A percentile compares a stretch with the other conserved stretches of the same genome.
These are phyloP conservation scores for Bellardia pandia DNA, from an alignment of 2,888 invertebrate species.

Conservation along the genomic window DNA sequence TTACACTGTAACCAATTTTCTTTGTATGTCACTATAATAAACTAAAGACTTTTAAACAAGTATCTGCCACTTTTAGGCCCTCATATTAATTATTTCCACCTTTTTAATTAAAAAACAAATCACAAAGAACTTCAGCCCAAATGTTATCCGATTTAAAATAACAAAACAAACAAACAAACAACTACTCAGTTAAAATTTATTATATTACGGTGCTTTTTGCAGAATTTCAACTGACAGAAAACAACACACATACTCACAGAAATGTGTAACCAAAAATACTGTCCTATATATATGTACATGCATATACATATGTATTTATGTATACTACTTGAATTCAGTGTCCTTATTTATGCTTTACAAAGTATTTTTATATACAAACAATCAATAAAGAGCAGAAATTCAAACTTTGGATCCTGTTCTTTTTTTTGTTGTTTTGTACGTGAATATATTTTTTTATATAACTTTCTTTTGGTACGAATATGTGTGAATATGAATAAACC, in stretches of 20 bases:
- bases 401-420: slow-evolving; percentile 13
- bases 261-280: too few relatives aligned
- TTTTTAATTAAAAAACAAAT: slow-evolving; percentile 3
- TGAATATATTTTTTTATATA: neutral
- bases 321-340: slow-evolving; percentile 25
- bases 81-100: neutral
- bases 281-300: neutral
- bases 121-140: neutral
- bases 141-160: neutral
- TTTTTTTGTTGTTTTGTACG: neutral
- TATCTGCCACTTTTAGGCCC: neutral
- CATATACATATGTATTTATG: neutral
- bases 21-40: too few relatives aligned
- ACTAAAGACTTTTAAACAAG: too few relatives aligned
- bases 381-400: slow-evolving; percentile 59
- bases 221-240: neutral
- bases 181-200: slow-evolving; percentile 3
- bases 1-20: too few relatives aligned
- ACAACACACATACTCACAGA: neutral
- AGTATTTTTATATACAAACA: slow-evolving; percentile 41
- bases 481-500: too few relatives aligned
- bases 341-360: slow-evolving; percentile 53
- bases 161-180: neutral
- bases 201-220: neutral
- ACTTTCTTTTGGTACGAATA: neutral